A percentile compares a stretch with the other conserved stretches of the same genome.
phyloP scores from a whole-genome alignment of 1,140 invertebrate genomes.

The Drosophila lini region DNA sequence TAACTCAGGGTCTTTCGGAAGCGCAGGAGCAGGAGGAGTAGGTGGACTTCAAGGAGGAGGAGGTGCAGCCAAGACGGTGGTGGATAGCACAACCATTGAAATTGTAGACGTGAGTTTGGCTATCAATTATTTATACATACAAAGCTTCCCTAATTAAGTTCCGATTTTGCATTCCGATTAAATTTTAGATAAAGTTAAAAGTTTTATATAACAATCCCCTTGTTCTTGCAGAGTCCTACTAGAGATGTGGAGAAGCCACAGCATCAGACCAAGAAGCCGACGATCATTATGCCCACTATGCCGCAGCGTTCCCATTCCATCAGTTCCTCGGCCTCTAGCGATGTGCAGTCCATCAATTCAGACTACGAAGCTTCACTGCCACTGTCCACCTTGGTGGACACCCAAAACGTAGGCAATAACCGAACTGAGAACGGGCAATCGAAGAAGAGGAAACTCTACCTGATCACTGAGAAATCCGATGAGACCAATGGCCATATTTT shows the following conservation, averaged over 20 bases:
- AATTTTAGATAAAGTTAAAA: too few relatives aligned
- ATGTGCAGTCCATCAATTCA: constrained; percentile 68
- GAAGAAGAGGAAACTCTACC: constrained; percentile 71
- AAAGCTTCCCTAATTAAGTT: neutral
- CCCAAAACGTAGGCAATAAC: constrained; percentile 22
- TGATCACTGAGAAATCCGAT: constrained; percentile 74
- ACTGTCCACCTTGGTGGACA: constrained; percentile 36
- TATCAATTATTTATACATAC: neutral
- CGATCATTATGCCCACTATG: constrained; percentile 46
- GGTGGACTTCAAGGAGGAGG: neutral
- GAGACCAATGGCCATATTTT: constrained; percentile 38
- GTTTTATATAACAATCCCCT: too few relatives aligned
- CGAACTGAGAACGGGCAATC: constrained; percentile 29
- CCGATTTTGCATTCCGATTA: neutral
- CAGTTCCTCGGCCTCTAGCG: constrained; percentile 74
- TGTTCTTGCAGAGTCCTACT: constrained; percentile 28
- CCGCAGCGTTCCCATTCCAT: constrained; percentile 79
- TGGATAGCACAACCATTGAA: constrained; percentile 59
- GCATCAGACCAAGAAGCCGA: constrained; percentile 28
- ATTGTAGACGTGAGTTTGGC: constrained; percentile 56
- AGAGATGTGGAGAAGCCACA: constrained; percentile 13
- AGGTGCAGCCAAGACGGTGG: constrained; percentile 48
- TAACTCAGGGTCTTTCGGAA: constrained; percentile 1
- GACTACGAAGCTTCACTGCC: constrained; percentile 65
- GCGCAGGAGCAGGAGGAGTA: neutral